phyloP scores from a whole-genome alignment of 2,888 invertebrate genomes.

The Chaetoderma sp. region DNA sequence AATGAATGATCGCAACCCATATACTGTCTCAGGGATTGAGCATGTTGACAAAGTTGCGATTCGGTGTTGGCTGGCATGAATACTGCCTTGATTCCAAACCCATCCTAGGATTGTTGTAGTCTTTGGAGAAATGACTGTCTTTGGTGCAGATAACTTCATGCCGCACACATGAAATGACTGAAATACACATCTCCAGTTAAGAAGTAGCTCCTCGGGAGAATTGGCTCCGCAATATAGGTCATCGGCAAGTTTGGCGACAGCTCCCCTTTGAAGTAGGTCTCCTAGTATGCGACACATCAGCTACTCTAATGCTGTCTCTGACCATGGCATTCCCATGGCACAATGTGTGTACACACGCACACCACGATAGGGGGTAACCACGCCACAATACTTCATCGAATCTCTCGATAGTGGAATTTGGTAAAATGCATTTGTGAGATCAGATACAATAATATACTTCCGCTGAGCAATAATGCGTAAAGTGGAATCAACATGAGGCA shows the following conservation, averaged over 20 bases:
- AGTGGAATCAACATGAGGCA: constrained; percentile 32
- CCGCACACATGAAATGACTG: no score
- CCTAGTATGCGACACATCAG: constrained; percentile 33
- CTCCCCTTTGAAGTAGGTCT: constrained; percentile 26
- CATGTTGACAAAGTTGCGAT: constrained; percentile 26
- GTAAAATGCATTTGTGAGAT: constrained; percentile 37
- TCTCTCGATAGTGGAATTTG: constrained; percentile 34
- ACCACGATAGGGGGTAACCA: constrained; percentile 39
- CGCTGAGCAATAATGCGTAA: constrained; percentile 21
- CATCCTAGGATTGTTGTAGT: constrained; percentile 24
- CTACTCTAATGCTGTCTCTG: constrained; percentile 33
- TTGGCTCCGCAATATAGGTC: constrained; percentile 11
- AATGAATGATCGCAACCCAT: constrained; percentile 27
- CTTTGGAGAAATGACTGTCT: constrained; percentile 26
- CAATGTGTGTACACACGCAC: constrained; percentile 31
- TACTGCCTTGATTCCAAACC: constrained; percentile 31
- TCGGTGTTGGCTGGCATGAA: constrained; percentile 27
- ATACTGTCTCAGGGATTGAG: constrained; percentile 20
- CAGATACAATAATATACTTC: constrained; percentile 20
- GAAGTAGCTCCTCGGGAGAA: background rate
- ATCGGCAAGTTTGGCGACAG: constrained; percentile 30
- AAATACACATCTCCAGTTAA: no score
- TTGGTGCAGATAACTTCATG: constrained; percentile 23
- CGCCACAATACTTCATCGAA: constrained; percentile 37
- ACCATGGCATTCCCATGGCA: constrained; percentile 38